Evolutionary conservation across 2,888 invertebrate genomes (phyloP).

Genomic region (Ligdia adustata): DNA sequence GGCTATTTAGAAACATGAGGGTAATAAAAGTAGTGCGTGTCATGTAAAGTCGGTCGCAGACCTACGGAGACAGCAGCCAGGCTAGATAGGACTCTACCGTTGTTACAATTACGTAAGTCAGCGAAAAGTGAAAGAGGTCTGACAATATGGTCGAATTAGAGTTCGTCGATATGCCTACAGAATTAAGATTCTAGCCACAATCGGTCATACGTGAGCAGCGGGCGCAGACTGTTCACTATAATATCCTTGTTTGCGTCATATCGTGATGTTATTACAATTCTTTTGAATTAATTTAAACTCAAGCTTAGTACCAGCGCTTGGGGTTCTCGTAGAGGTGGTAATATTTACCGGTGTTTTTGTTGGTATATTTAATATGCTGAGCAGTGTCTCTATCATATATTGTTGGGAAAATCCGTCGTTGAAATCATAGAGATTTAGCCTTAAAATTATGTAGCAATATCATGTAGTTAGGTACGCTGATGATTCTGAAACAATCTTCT

Average conservation of each 20-base stretch:
- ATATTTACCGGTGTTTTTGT: slow-evolving; percentile 9
- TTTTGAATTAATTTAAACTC: slow-evolving; percentile 41
- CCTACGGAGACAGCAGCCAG: slow-evolving; percentile 59
- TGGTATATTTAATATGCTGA: slow-evolving; percentile 13
- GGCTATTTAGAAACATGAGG: slow-evolving; percentile 84
- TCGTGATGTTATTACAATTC: slow-evolving; percentile 53
- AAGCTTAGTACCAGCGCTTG: slow-evolving; percentile 34
- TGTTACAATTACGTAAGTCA: slow-evolving; percentile 40
- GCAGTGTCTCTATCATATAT: too few species aligned
- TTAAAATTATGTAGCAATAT: too few species aligned
- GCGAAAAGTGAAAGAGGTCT: slow-evolving; percentile 53
- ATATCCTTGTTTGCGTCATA: slow-evolving; percentile 62
- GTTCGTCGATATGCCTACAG: slow-evolving; percentile 61
- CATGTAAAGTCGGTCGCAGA: slow-evolving; percentile 76
- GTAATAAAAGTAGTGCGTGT: slow-evolving; percentile 83
- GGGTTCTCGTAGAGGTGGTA: slow-evolving; percentile 11
- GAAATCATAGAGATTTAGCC: too few species aligned
- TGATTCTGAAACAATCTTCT: too few species aligned
- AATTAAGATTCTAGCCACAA: slow-evolving; percentile 76
- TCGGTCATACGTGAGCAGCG: slow-evolving; percentile 73
- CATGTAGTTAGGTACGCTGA: too few species aligned
- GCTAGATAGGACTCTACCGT: slow-evolving; percentile 52
- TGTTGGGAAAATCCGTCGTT: too few species aligned
- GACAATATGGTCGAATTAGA: slow-evolving; percentile 49
- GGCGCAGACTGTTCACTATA: slow-evolving; percentile 55